These are phyloP conservation scores for Lophura nycthemera DNA, from an alignment of 2,113 vertebrate species.

Conservation along the genomic window DNA sequence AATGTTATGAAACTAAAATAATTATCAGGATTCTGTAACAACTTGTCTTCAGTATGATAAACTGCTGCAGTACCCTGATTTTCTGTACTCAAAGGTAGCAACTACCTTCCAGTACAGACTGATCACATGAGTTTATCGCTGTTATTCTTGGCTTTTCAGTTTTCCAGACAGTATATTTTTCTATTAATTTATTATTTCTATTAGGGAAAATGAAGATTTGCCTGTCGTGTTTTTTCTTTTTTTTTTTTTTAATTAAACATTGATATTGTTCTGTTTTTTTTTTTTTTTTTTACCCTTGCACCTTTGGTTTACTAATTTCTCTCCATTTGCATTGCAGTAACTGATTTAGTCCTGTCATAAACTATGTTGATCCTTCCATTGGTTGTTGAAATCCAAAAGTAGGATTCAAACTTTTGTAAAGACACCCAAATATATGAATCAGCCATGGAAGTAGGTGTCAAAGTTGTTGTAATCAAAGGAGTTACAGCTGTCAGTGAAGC, in stretches of 20 bases:
- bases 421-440: not conserved
- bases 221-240: not conserved
- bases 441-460: not conserved
- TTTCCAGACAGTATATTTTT: not conserved
- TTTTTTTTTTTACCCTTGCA: not conserved
- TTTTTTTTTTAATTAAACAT: not conserved
- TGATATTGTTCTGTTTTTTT: not conserved
- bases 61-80: not conserved
- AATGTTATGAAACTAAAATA: not conserved
- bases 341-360: not conserved
- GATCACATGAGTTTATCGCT: not conserved
- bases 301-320: not conserved
- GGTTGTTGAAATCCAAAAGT: not conserved
- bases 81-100: not conserved
- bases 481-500: not conserved
- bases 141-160: rapidly evolving
- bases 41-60: not conserved
- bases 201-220: not conserved
- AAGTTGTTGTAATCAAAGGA: not conserved
- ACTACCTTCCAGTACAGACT: not conserved
- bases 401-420: not conserved
- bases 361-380: not conserved
- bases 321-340: not conserved
- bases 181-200: too few species aligned
- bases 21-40: not conserved